Evolutionary conservation across 1,140 invertebrate species (phyloP), one percentile per base, ranked within the genome.

Genomic region (Cotesia glomerata): DNA sequence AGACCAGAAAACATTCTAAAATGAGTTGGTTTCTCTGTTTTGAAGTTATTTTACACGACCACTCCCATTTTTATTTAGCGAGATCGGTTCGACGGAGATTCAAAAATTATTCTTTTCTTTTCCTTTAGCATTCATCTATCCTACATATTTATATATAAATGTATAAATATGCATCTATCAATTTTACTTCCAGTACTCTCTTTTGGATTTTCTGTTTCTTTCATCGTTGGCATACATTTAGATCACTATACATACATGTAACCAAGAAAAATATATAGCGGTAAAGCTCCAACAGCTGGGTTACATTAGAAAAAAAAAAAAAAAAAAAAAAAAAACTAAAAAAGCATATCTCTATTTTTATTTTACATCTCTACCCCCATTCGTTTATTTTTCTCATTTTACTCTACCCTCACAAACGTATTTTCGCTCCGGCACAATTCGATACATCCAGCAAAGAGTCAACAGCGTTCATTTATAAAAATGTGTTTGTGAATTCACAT

Each of bases 291-390:
- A 71, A 71, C 61, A 36, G 69, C 45, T 9, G 61, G 26, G 45
- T 64, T 59, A 61, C 59, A 71, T 71, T 71, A 71, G 49, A 61
- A 65, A 71, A 71, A 71, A 61, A 71, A 34, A 61, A 13, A 64
- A 13, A 34, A 18, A 58, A 58, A 58, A 9, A 39, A 39, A 39
- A 39, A 39, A 26, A 0, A n/a, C n/a, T n/a, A 5, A 39, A 39
- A 39, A 39, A 7, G 36, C 39, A 39, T 39, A 39, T 39, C 39
- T 39, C 39, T 39, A 39, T 39, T 39, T 18, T 58, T 16, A 9
- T 26, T 49, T 49, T 64, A 45, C 52, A 18, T 51, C 13, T 39
- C 16, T 51, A 36, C 68, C 7, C n/a, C 62, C 34, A 18, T 26
- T 16, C 39, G n/a, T 36, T 62, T 62, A 11, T 34, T n/a, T n/a